phyloP scores from a whole-genome alignment of 2,888 invertebrate genomes.

The Pseudeuparius sepicola region DNA sequence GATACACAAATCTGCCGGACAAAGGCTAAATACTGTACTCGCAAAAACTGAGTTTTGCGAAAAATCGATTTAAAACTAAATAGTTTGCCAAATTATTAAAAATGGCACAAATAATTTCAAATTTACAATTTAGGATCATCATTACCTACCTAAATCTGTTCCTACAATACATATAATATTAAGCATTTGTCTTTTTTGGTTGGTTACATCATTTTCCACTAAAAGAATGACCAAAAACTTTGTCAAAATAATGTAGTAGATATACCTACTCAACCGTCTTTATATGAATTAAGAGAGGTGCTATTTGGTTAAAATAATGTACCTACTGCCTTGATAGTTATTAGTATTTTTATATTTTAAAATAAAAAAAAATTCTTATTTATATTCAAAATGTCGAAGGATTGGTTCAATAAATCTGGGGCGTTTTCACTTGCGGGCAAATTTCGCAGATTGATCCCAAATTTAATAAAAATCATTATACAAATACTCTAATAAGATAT shows the following conservation, averaged over 20 bases:
- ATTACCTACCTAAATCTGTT: background rate
- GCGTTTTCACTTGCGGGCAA: too few relatives aligned
- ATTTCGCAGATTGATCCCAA: too few relatives aligned
- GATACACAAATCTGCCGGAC: conserved; percentile 3
- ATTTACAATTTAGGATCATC: conserved; percentile 1
- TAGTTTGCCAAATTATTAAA: conserved; percentile 1
- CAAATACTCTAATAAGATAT: too few relatives aligned
- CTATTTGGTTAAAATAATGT: conserved; percentile 1
- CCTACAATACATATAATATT: background rate
- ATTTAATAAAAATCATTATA: too few relatives aligned
- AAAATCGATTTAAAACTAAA: background rate
- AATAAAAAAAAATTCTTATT: conserved; percentile 1
- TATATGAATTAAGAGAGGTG: background rate
- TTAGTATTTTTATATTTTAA: background rate
- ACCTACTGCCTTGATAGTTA: background rate
- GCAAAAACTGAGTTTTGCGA: conserved; percentile 2
- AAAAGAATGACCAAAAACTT: background rate
- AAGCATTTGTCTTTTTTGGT: background rate
- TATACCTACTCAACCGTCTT: background rate
- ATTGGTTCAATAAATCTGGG: too few relatives aligned
- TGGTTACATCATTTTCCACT: background rate
- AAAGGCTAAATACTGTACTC: background rate
- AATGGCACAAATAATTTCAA: background rate
- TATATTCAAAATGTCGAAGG: too few relatives aligned
- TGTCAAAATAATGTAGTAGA: background rate